Base-by-base conservation (phyloP, 2,888 invertebrate genomes). In the Tortricodes alternella region DNA sequence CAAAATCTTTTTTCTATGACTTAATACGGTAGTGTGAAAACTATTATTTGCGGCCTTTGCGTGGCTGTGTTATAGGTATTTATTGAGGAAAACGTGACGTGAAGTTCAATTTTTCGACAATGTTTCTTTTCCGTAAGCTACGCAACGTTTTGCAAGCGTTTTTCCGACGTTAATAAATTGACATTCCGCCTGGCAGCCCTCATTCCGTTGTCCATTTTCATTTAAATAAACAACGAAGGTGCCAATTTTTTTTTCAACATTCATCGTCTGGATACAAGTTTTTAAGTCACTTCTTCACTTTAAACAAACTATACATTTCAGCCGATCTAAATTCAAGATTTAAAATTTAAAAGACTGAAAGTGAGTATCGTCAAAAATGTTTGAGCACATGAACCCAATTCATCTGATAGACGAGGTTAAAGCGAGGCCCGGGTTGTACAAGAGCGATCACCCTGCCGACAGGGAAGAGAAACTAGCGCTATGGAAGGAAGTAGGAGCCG, bases 401-500 rank as follows among this genome's bases (percentile, higher is more conserved):
- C 69, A 72, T 46, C 65, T 90, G 65, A 89, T 90, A 67, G 83
- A 83, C 52, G 90, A 86, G 69, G 78, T 89, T 29, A 89, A 89
- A 66, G 85, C 83, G 64, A 83, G 92, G 46, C 88, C 85, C 0
- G 80, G 76, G 0, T 62, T 89, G 58, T 89, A 85, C 67, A 74
- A 73, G 39, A 46, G 73, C 67, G 89, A 80, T 62, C 80, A 88
- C 71, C 87, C 92, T 62, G 75, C 91, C 52, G 85, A 92, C 72
- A 78, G 92, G 39, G 80, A 87, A 62, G 91, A 90, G 59, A 82
- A 82, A 61, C 68, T 89, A 52, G 70, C 71, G 48, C 63, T 85
- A 50, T 90, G 89, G 89, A 88, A 89, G 66, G 83, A 89, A 61
- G 74, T 90, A 19, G 89, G 89, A 19, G 83, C 83, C 1, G 82